Conservation (phyloP, 2,113 vertebrate genomes). For the Toxotes chatareus region DNA sequence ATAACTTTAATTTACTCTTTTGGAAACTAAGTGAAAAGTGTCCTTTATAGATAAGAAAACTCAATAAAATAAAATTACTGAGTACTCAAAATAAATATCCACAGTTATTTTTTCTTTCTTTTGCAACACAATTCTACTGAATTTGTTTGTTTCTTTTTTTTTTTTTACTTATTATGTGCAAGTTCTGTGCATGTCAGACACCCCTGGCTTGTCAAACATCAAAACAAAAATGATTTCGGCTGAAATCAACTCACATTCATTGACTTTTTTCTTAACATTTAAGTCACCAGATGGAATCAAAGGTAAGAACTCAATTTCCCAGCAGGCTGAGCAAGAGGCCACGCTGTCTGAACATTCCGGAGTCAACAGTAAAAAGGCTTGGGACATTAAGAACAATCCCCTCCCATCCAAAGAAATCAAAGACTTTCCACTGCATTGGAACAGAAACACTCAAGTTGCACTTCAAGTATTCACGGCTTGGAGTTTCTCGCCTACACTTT, state of each 20-base stretch:
- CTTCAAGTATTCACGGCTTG: conserved; percentile 79
- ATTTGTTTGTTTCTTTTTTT: conserved; percentile 26
- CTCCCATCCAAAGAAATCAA: conserved; percentile 1
- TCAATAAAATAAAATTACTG: conserved; percentile 5
- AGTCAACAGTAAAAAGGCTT: conserved; percentile 62
- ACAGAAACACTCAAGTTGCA: conserved; percentile 72
- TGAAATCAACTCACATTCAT: conserved; percentile 82
- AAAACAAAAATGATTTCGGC: conserved; percentile 59
- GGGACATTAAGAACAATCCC: conserved; percentile 38
- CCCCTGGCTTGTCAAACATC: conserved; percentile 54
- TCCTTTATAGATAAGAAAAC: conserved; percentile 69
- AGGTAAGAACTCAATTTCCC: conserved; percentile 66
- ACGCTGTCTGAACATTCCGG: conserved; percentile 73
- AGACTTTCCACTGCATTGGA: conserved; percentile 54
- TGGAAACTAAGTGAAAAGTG: conserved; percentile 74
- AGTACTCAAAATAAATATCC: conserved; percentile 80
- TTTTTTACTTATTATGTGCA: conserved; percentile 79
- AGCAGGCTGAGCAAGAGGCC: conserved; percentile 53
- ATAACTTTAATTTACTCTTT: conserved; percentile 62
- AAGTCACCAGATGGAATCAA: conserved; percentile 79
- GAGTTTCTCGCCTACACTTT: conserved; percentile 44
- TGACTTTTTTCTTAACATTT: conserved; percentile 44
- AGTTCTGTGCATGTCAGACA: conserved; percentile 80
- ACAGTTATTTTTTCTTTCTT: conserved; percentile 69
- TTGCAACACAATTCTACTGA: conserved; percentile 60